phyloP scores from a whole-genome alignment of 2,888 invertebrate genomes.

The Cheilosia vulpina region DNA sequence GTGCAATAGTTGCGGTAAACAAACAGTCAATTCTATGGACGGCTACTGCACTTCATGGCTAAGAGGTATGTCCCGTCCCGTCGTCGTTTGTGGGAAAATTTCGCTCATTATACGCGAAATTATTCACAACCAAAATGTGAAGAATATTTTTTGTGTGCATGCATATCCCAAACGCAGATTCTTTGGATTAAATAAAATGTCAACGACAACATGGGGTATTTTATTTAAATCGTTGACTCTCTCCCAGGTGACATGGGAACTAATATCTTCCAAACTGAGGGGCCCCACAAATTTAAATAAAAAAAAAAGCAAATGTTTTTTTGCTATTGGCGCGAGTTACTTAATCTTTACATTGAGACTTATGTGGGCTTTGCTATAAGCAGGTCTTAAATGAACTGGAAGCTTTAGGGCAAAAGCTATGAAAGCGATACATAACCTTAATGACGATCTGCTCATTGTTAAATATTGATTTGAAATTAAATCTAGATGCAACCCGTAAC shows the following conservation, averaged over 20 bases:
- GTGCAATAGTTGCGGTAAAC: slow-evolving; percentile 53
- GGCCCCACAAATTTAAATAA: slow-evolving; percentile 22
- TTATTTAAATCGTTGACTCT: slow-evolving; percentile 24
- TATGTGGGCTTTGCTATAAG: too few species aligned
- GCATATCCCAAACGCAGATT: slow-evolving; percentile 6
- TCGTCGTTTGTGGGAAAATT: slow-evolving; percentile 5
- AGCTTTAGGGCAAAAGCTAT: not conserved
- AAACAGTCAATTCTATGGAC: slow-evolving; percentile 46
- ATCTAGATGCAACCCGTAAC: too few species aligned
- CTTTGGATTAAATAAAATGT: slow-evolving; percentile 11
- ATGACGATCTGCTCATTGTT: too few species aligned
- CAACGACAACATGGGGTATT: slow-evolving; percentile 11
- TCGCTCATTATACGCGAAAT: slow-evolving; percentile 39
- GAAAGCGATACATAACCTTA: too few species aligned
- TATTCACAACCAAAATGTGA: slow-evolving; percentile 30
- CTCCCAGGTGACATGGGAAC: slow-evolving; percentile 20
- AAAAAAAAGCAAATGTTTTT: not conserved
- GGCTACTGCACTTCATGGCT: slow-evolving; percentile 28
- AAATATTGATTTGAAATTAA: too few species aligned
- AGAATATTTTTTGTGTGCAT: slow-evolving; percentile 9
- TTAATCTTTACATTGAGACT: slow-evolving; percentile 19
- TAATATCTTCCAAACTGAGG: not conserved
- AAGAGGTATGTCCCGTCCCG: not conserved
- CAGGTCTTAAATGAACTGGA: not conserved
- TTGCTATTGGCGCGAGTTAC: slow-evolving; percentile 23